phyloP scores from a whole-genome alignment of 1,140 invertebrate genomes.

The Papilio aristodemus region DNA sequence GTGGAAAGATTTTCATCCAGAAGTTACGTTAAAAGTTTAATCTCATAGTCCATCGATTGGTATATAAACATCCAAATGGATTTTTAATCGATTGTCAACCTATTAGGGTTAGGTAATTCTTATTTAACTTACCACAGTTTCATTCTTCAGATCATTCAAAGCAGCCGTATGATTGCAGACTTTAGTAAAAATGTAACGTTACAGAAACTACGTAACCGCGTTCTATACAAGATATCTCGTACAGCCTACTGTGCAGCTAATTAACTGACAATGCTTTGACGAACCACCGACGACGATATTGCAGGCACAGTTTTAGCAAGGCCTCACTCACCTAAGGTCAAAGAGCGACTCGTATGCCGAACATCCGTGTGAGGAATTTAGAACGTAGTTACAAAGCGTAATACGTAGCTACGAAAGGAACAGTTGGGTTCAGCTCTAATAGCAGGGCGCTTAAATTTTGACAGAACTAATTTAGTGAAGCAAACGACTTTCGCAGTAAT shows the following conservation, averaged over 20 bases:
- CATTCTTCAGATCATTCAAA: background rate
- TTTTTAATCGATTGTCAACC: too few species aligned
- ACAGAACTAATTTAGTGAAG: constrained; percentile 5
- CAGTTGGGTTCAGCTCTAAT: background rate
- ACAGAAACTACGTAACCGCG: background rate
- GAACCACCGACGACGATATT: constrained; percentile 16
- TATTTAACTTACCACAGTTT: background rate
- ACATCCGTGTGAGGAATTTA: constrained; percentile 13
- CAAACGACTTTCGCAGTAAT: background rate
- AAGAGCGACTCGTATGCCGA: background rate
- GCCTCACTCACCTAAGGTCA: constrained; percentile 17
- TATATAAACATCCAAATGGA: too few species aligned
- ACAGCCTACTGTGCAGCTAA: background rate
- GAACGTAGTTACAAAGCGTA: background rate
- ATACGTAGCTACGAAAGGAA: background rate
- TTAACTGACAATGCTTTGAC: constrained; percentile 33
- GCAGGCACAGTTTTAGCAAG: background rate
- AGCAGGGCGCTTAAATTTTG: background rate
- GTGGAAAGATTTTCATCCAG: too few species aligned
- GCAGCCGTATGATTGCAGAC: background rate
- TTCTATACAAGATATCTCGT: background rate
- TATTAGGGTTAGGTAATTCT: too few species aligned
- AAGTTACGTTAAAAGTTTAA: too few species aligned
- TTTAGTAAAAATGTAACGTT: background rate
- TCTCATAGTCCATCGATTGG: too few species aligned